Conservation (phyloP, 2,888 invertebrate species). For the Leucoma salicis region DNA sequence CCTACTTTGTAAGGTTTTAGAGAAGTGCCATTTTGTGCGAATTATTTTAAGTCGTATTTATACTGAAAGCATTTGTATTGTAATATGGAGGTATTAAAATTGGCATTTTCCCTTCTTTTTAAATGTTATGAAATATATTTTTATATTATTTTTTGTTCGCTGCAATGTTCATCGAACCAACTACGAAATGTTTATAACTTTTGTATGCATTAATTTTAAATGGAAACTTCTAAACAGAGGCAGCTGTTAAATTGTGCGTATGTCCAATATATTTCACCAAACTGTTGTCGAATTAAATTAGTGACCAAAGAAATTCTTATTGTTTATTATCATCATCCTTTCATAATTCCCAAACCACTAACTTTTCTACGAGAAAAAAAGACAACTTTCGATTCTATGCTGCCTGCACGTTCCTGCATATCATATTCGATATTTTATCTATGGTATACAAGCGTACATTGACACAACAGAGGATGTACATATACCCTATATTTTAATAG, state of each 20-base stretch:
- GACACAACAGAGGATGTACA: too few species aligned
- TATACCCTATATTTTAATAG: too few species aligned
- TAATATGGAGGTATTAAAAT: constrained; percentile 13
- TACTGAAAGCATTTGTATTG: constrained; percentile 18
- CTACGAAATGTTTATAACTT: constrained; percentile 7
- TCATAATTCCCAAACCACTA: too few species aligned
- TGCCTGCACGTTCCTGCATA: too few species aligned
- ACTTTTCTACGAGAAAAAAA: too few species aligned
- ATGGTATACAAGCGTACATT: too few species aligned
- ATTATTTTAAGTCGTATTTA: constrained; percentile 25
- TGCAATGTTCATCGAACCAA: constrained; percentile 8
- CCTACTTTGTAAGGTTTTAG: constrained; percentile 32
- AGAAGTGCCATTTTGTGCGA: constrained; percentile 34
- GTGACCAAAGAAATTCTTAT: too few species aligned
- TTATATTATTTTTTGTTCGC: constrained; percentile 3
- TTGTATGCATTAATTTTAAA: constrained; percentile 18
- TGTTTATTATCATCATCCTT: too few species aligned
- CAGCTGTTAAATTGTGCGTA: neutral
- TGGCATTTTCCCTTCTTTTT: neutral
- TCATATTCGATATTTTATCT: too few species aligned
- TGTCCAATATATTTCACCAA: neutral
- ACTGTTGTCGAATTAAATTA: neutral
- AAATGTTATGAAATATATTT: neutral
- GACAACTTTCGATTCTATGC: too few species aligned
- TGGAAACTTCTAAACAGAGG: constrained; percentile 9